Evolutionary conservation across 2,888 invertebrate species (phyloP), one percentile per base, ranked within the genome.

Genomic region (Atethmia centrago): DNA sequence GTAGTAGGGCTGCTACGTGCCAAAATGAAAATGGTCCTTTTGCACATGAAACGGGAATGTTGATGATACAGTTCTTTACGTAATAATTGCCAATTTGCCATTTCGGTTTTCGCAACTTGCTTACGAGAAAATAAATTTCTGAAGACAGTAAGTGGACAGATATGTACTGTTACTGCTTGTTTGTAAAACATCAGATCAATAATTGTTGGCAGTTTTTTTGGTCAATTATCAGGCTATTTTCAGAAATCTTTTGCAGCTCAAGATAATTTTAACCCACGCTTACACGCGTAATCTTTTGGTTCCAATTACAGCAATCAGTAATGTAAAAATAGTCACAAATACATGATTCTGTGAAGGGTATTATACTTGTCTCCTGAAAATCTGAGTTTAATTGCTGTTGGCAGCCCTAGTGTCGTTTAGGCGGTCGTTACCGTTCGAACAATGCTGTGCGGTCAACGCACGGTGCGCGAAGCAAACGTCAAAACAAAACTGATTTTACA

Each of bases 401-500:
- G 89, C 90, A 88, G 69, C 88, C 88, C 90, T 89, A 59, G 16
- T 53, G 79, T 80, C 88, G 85, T 89, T 88, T 84, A 83, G 88
- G 83, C 81, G 87, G 86, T 87, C 88, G 85, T 87, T 87, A 86
- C 79, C 79, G 79, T 85, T 84, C 77, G 79, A 80, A 85, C 89
- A 88, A 87, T 88, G 86, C 81, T 77, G 77, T 31, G 66, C 79
- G 86, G 84, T 85, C 84, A 86, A 83, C 65, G 85, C 67, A 81
- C 85, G 85, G 63, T 51, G 75, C 76, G 59, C 71, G 61, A 42
- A 25, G 51, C 74, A 64, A 84, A 78, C 86, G 83, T 84, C 79
- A 87, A 86, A 87, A 87, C 87, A 87, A 87, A 78, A 80, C 80
- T 75, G 84, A 86, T 77, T 87, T 87, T 86, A 87, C 86, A 81